Evolutionary conservation across 1,140 invertebrate species (phyloP).

Genomic region (Latrodectus geometricus): DNA sequence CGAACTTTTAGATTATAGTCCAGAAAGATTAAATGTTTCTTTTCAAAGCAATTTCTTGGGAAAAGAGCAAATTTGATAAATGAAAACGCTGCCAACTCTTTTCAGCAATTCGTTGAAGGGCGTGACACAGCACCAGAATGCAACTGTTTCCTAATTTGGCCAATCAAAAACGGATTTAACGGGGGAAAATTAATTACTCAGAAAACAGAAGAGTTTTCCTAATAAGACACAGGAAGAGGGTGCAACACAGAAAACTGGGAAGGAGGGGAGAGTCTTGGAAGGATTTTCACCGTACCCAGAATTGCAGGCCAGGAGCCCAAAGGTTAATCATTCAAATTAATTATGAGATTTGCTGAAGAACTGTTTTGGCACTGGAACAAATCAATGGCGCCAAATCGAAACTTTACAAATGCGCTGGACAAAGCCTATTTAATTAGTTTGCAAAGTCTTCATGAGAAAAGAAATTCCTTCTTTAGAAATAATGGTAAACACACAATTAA

Average conservation of each 20-base stretch:
- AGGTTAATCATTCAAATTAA: conserved; percentile 55
- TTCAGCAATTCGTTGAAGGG: background rate
- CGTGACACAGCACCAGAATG: background rate
- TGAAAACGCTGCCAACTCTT: background rate
- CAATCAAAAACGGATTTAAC: conserved; percentile 47
- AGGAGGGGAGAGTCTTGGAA: conserved; percentile 2
- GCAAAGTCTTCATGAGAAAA: background rate
- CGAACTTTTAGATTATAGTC: no score
- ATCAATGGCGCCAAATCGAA: background rate
- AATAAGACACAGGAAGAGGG: conserved; percentile 3
- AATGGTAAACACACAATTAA: background rate
- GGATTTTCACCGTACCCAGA: conserved; percentile 9
- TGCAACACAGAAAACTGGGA: background rate
- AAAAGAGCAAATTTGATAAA: background rate
- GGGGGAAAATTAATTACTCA: conserved; percentile 43
- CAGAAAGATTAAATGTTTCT: no score
- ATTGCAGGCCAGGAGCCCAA: conserved; percentile 17
- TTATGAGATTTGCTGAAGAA: conserved; percentile 17
- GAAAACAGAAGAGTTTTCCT: conserved; percentile 28
- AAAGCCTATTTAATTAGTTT: background rate
- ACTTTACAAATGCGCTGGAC: background rate
- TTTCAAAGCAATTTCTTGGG: no score
- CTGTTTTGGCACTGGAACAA: background rate
- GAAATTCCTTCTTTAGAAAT: background rate
- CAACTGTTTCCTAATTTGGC: conserved; percentile 30